Base-by-base conservation (phyloP, 2,888 invertebrate genomes). In the Leptinotarsa peninsularis region DNA sequence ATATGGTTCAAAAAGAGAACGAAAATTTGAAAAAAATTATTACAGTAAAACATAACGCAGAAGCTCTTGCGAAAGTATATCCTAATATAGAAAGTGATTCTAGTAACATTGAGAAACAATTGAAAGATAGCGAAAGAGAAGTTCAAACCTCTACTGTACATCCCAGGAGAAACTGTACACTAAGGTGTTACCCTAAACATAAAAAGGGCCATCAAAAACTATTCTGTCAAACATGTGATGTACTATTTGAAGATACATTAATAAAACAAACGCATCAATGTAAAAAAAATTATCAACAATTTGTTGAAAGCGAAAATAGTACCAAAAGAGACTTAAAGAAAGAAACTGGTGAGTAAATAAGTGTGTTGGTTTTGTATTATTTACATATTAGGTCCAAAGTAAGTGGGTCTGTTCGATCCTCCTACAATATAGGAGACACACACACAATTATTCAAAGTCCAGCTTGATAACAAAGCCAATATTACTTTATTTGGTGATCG, bases 1-100 rank as follows among this genome's bases (percentile, higher is more conserved):
- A 81, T 71, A 74, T 78, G 27, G 78, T 83, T 60, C 78, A 76
- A 50, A 71, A 72, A 74, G 77, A 82, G 23, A 78, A 84, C 74
- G 71, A 79, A 71, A 71, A 76, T 49, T 73, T 84, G 33, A 21
- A 49, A 76, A 77, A 18, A 72, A 67, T 18, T 27, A 23, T 58
- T 27, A 58, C 4, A 15, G 23, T 15, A 23, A 58, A 13, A 21
- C 23, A 27, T 15, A 27, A 23, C 0, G 14, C 21, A 15, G 21
- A 10, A 58, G 23, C 21, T 23, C 13, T 58, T 58, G 15, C 1
- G 21, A 23, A 58, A 3, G 14, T 58, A 58, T 52, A n/a, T 15
- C 4, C 14, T 17, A n/a, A 52, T n/a, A 52, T 15, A 52, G 15
- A 17, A 52, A 15, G 17, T 15, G 52, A 52, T 52, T 27, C 17